Base-by-base conservation (phyloP, 2,888 invertebrate genomes). In the Acleris holmiana region DNA sequence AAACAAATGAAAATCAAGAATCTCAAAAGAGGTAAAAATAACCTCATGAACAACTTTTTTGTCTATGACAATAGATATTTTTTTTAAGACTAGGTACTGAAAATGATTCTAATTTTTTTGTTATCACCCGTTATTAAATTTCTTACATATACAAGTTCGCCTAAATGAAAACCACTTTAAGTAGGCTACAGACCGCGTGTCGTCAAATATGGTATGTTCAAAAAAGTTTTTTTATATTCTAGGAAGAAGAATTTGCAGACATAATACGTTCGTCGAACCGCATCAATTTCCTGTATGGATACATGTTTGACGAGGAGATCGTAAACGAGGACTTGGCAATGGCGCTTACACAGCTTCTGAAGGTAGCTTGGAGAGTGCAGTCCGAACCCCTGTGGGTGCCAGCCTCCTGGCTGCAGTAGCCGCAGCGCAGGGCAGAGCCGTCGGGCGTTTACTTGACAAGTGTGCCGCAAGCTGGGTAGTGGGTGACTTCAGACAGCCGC, bases 371-470 rank as follows among this genome's bases (percentile, higher is more conserved):
- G 90, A 94, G 96, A 74, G 95, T 98, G 29, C 98, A 99, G 89
- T 96, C 96, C 0, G 98, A 99, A 80, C 98, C 99, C 0, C 94
- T 98, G 17, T 99, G 99, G 99, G 98, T 99, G 46, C 99, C 99
- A 35, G 96, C 97, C 46, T 96, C 96, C 7, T 99, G 99, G 99
- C 97, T 98, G 73, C 97, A 97, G 93, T 97, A 95, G 51, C 29
- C 35, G 4, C 47, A 10, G 10, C 19, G 19, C 47, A 47, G 10
- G 10, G n/a, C 18, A 18, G 10, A 18, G 7, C 17, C 47, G 10
- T 17, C 4, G 10, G 47, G 19, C 50, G 13, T n/a, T 50, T 1
- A 5, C 17, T 7, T 41, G 15, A n/a, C 41, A 5, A 15, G 17
- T 7, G n/a, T 44, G 6, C 44, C 44, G 44, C n/a, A 44, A 23